Evolutionary conservation across 2,113 vertebrate genomes (phyloP).

Genomic region (Athene noctua): DNA sequence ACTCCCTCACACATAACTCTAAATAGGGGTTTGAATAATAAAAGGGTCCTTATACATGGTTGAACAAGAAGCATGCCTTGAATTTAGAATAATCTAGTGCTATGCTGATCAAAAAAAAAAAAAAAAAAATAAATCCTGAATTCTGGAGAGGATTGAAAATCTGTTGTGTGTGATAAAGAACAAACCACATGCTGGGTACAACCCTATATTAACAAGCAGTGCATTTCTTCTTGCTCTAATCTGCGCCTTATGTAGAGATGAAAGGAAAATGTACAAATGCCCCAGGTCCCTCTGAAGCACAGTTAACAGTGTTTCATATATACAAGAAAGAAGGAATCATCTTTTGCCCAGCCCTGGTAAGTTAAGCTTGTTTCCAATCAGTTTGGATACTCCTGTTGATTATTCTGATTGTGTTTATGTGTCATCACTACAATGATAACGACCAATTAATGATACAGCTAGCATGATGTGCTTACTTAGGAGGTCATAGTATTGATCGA

Average conservation of each 20-base stretch:
- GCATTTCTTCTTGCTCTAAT: neutral
- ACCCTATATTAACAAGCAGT: neutral
- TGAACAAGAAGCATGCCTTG: conserved; percentile 33
- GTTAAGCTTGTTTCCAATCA: neutral
- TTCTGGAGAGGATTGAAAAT: neutral
- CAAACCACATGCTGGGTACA: neutral
- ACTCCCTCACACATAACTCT: neutral
- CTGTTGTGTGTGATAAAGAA: neutral
- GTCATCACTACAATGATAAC: neutral
- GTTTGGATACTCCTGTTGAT: neutral
- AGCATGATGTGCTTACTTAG: neutral
- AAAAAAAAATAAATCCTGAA: neutral
- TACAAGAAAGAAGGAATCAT: neutral
- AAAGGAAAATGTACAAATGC: neutral
- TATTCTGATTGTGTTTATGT: neutral
- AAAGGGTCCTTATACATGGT: neutral
- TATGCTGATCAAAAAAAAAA: neutral
- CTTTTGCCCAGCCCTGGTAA: neutral
- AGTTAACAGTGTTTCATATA: neutral
- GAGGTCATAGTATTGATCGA: neutral
- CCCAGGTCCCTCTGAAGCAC: neutral
- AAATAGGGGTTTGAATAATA: conserved; percentile 28
- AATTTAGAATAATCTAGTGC: conserved; percentile 26
- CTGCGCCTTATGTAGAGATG: neutral
- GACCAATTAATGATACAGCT: neutral